Conservation (phyloP, 2,797 vertebrate species). For the Gadopsis marmoratus region DNA sequence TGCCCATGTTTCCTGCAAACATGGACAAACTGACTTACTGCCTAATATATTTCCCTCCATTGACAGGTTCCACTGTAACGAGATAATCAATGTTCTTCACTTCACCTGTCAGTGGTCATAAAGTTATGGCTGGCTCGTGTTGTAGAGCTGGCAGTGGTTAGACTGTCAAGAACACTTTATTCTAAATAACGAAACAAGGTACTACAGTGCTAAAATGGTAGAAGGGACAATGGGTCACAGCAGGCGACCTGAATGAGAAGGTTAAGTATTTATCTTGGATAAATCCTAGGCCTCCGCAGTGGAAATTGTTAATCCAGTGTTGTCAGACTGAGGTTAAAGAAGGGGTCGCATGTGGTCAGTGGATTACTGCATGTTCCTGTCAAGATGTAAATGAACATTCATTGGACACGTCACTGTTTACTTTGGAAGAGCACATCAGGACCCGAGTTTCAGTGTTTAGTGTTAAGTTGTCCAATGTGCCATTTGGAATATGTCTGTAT, state of each 20-base stretch:
- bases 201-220: background rate
- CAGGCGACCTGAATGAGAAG: background rate
- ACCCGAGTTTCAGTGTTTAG: slow-evolving; percentile 61
- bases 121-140: too few relatives aligned
- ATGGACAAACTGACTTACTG: too few relatives aligned
- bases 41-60: too few relatives aligned
- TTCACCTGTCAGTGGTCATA: too few relatives aligned
- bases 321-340: slow-evolving; percentile 52
- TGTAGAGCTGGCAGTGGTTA: slow-evolving; percentile 6
- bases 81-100: too few relatives aligned
- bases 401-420: slow-evolving; percentile 64
- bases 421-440: slow-evolving; percentile 55
- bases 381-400: slow-evolving; percentile 57
- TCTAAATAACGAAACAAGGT: background rate
- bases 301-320: slow-evolving; percentile 39
- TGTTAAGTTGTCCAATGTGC: slow-evolving; percentile 57
- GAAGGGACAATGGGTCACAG: background rate
- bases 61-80: too few relatives aligned
- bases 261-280: background rate
- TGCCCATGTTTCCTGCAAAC: too few relatives aligned
- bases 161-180: slow-evolving; percentile 18
- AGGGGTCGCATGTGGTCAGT: slow-evolving; percentile 56
- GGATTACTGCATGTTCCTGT: slow-evolving; percentile 60
- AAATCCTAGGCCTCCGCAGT: background rate
- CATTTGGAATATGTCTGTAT: slow-evolving; percentile 67